Evolutionary conservation across 1,140 invertebrate species (phyloP).

Genomic region (Rhopalosiphum padi): DNA sequence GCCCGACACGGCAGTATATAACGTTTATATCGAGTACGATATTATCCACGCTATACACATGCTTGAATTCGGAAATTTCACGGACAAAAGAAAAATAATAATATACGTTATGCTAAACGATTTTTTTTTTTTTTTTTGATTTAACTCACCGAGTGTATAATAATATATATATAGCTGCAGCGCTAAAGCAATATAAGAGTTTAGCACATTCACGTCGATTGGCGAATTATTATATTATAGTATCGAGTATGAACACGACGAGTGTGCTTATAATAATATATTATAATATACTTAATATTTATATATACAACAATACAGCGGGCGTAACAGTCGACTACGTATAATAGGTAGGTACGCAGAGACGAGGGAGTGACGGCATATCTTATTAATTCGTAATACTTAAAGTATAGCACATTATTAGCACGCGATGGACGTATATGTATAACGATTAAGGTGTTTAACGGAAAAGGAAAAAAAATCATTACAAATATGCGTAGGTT

Average conservation of each 20-base stretch:
- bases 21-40: neutral
- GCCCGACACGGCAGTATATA: neutral
- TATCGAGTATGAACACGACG: neutral
- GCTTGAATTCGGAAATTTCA: neutral
- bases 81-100: neutral
- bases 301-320: neutral
- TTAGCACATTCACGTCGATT: neutral
- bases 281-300: neutral
- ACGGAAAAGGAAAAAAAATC: neutral
- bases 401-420: neutral
- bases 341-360: neutral
- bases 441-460: neutral
- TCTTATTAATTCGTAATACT: neutral
- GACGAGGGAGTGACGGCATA: neutral
- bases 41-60: neutral
- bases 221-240: neutral
- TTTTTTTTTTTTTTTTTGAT: neutral
- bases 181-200: neutral
- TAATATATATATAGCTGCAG: too few relatives aligned
- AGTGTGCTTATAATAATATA: neutral
- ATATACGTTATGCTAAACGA: neutral
- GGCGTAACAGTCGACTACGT: neutral
- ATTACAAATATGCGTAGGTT: neutral
- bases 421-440: neutral
- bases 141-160: neutral